phyloP scores from a whole-genome alignment of 2,888 invertebrate genomes.

The Tenthredo mesomela region DNA sequence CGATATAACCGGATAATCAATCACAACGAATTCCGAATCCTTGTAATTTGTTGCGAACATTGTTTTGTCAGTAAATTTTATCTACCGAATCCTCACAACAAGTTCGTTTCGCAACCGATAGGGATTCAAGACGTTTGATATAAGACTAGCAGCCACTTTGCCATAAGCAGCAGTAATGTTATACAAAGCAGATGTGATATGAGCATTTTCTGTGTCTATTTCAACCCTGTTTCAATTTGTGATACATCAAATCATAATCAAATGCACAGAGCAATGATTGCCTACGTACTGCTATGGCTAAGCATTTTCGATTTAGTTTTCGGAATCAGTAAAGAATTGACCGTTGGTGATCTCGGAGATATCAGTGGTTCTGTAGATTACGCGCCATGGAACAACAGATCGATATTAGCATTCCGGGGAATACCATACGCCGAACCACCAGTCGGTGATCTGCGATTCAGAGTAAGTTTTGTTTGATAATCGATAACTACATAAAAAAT shows the following conservation, averaged over 20 bases:
- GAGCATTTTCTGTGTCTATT: too few relatives aligned
- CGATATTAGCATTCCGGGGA: neutral
- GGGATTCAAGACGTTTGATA: too few relatives aligned
- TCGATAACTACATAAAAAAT: too few relatives aligned
- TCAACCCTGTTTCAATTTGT: too few relatives aligned
- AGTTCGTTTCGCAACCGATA: too few relatives aligned
- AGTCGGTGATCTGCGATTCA: slow-evolving; percentile 28
- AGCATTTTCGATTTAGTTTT: neutral
- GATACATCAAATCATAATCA: neutral
- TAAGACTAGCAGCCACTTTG: neutral
- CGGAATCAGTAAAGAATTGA: neutral
- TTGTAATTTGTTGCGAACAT: too few relatives aligned
- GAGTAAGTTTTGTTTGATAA: neutral
- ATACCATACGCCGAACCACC: slow-evolving; percentile 41
- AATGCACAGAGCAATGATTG: neutral
- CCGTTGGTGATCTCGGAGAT: slow-evolving; percentile 25
- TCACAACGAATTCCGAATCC: too few relatives aligned
- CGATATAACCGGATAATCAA: too few relatives aligned
- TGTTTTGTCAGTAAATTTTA: neutral
- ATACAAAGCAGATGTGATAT: neutral
- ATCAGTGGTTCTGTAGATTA: neutral
- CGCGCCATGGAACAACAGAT: neutral
- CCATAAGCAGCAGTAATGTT: neutral
- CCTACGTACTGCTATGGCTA: neutral
- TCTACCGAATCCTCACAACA: neutral